Base-by-base conservation (phyloP, 2,888 invertebrate genomes). In the Melangyna quadrimaculata region DNA sequence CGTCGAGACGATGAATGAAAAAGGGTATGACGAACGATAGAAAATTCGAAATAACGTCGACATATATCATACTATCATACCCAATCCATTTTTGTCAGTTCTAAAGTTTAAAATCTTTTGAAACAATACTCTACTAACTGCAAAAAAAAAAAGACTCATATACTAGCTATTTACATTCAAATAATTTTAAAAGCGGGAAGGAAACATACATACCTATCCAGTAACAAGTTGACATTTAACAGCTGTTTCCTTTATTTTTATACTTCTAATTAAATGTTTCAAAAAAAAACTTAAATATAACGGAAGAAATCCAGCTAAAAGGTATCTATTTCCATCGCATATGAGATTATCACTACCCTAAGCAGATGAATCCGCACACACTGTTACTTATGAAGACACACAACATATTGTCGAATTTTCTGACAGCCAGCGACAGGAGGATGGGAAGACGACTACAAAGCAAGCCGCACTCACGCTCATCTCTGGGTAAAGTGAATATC, bases 401-500 rank as follows among this genome's bases (percentile, higher is more conserved):
- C 32, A 65, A 35, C 67, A 67, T 51, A 67, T 37, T 67, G 51
- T 12, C 45, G 55, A 74, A 22, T 22, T 35, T 35, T 19, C 10
- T 19, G n/a, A 12, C 27, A 29, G 24, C 2, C 22, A n/a, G 14
- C 35, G 6, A 14, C 22, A 43, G 24, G 45, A 61, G 55, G 53
- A n/a, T n/a, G n/a, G n/a, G n/a, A n/a, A n/a, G n/a, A n/a, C n/a
- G n/a, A 78, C 55, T 35, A 78, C 65, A 65, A 72, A 57, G 72
- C 32, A 32, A 12, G 53, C 51, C 32, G 65, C 79, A 32, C 53
- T 69, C 32, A 22, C 5, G 9, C 7, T 6, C 14, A 1, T 5
- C 17, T 43, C 6, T 9, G 24, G 3, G n/a, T 1, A 80, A 80
- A 80, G 69, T 74, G 74, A 80, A 74, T 80, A 69, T 75, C 74